These are phyloP conservation scores for Podabrus alpinus DNA, from an alignment of 2,888 invertebrate genomes.

Conservation along the genomic window DNA sequence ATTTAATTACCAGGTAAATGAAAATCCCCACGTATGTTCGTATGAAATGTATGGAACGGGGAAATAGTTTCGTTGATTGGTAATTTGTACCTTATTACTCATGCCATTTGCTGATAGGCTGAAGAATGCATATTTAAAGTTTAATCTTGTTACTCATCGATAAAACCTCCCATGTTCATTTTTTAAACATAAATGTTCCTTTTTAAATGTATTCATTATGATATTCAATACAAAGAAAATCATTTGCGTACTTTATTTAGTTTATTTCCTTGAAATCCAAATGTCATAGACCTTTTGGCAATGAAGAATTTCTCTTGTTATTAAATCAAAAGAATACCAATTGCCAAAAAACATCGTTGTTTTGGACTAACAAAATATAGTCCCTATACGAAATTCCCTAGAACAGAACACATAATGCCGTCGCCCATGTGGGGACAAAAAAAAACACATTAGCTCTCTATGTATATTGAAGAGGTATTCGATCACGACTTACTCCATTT, in stretches of 20 bases:
- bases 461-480: no score
- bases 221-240: not conserved
- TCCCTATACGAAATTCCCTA: no score
- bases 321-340: not conserved
- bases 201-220: no score
- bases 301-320: no score
- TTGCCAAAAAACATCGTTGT: not conserved
- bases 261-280: not conserved
- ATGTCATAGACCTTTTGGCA: not conserved
- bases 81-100: not conserved
- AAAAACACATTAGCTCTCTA: no score
- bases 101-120: not conserved
- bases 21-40: no score
- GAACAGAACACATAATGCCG: no score
- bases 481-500: no score
- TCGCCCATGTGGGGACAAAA: no score
- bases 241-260: not conserved
- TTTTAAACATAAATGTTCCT: not conserved
- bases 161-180: not conserved
- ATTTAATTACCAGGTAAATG: not conserved
- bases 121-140: not conserved
- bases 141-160: not conserved
- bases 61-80: not conserved
- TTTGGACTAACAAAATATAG: no score
- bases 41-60: no score